These are phyloP conservation scores for Mirounga angustirostris DNA, from an alignment of 2,113 vertebrate genomes.

Conservation along the genomic window DNA sequence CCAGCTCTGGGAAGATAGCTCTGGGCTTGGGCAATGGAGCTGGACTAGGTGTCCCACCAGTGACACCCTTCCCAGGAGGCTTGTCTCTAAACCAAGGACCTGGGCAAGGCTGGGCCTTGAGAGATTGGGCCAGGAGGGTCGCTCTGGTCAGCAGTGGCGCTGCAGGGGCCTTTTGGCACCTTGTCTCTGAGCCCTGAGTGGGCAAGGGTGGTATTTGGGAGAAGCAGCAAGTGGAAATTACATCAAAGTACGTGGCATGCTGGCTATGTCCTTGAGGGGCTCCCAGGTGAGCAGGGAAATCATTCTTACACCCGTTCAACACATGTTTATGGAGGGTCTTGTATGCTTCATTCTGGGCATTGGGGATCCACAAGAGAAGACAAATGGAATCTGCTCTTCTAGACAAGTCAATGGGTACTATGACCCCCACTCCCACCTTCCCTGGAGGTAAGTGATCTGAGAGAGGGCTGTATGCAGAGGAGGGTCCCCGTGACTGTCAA, in stretches of 20 bases:
- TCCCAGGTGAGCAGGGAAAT: background rate
- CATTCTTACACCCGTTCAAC: background rate
- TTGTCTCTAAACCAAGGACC: background rate
- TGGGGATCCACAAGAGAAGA: background rate
- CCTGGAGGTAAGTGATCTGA: fast-evolving
- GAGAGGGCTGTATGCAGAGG: background rate
- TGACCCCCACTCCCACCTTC: background rate
- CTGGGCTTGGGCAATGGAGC: background rate
- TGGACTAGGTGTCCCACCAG: background rate
- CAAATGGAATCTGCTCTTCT: background rate
- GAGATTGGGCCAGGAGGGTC: background rate
- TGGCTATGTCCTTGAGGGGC: background rate
- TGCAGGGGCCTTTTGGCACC: background rate
- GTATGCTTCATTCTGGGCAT: background rate
- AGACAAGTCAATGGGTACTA: background rate
- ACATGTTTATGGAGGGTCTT: background rate
- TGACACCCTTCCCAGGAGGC: background rate
- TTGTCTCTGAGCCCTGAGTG: background rate
- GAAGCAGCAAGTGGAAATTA: background rate
- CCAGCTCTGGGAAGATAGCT: background rate
- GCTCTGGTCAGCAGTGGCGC: background rate
- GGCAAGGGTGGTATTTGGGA: background rate
- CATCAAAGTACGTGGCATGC: background rate
- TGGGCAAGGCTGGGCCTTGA: background rate
- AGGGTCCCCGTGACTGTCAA: background rate